Evolutionary conservation across 2,888 invertebrate genomes (phyloP), one percentile per base, ranked within the genome.

Genomic region (Aspidapion aeneum): DNA sequence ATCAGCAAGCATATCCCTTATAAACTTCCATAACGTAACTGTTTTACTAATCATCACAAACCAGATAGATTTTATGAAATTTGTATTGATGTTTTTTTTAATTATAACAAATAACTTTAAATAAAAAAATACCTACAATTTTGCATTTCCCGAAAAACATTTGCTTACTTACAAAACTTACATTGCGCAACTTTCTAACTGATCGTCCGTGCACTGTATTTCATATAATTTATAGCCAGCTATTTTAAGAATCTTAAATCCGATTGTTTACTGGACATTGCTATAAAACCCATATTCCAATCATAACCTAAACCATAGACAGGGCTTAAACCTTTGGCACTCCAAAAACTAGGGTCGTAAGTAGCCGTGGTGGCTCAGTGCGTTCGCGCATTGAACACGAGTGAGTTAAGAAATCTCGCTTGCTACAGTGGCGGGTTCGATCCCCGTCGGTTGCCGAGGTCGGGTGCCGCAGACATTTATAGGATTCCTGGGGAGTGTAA

Each of bases 311-410:
- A 75, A 0, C 85, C 89, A 65, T 84, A 83, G 0, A 89, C 86
- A 7, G 87, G 88, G 91, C 91, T n/a, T 7, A 93, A 75, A 0
- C 85, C 89, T 65, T 84, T 83, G 0, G 89, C 86, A 7, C 87
- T 88, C 92, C 91, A 93, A 51, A 77, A 89, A 74, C 70, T 87
- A 0, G 92, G 92, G n/a, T n/a, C n/a, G n/a, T n/a, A n/a, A n/a
- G n/a, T n/a, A n/a, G n/a, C n/a, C n/a, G n/a, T n/a, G n/a, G n/a
- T n/a, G n/a, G n/a, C n/a, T n/a, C n/a, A n/a, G n/a, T n/a, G n/a
- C n/a, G n/a, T n/a, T n/a, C n/a, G n/a, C n/a, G n/a, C n/a, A n/a
- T n/a, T n/a, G n/a, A n/a, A n/a, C n/a, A n/a, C n/a, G n/a, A n/a
- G n/a, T n/a, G n/a, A n/a, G n/a, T n/a, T n/a, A n/a, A n/a, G n/a